A percentile compares a stretch with the other conserved stretches of the same genome.
phyloP scores from a whole-genome alignment of 35 echinoderm and acorn worm species.

The Eucidaris tribuloides region DNA sequence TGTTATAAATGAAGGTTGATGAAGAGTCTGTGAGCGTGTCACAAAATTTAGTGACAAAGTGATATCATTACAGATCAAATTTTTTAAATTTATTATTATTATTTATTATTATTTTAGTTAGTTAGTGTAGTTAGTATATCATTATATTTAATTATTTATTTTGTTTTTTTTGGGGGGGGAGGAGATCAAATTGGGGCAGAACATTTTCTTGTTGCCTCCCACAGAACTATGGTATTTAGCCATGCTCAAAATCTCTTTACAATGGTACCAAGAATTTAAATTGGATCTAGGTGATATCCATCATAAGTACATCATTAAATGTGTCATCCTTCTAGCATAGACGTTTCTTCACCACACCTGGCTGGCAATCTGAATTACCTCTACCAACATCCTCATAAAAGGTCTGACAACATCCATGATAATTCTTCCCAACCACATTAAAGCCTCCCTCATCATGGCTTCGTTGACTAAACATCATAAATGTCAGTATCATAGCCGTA shows the following conservation, averaged over 20 bases:
- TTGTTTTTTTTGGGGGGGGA: no score
- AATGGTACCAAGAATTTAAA: background rate
- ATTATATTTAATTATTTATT: no score
- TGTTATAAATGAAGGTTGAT: no score
- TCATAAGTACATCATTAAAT: background rate
- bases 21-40: no score
- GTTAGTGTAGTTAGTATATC: no score
- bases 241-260: background rate
- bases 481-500: slow-evolving; percentile 56
- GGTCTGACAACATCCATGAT: slow-evolving; percentile 73
- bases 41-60: no score
- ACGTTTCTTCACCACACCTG: slow-evolving; percentile 71
- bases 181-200: no score
- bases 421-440: slow-evolving; percentile 81
- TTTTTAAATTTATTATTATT: no score
- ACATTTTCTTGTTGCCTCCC: no score
- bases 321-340: slow-evolving; percentile 48
- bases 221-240: background rate
- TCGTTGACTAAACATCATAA: slow-evolving; percentile 88
- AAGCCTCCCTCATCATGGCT: slow-evolving; percentile 76
- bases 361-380: slow-evolving; percentile 80
- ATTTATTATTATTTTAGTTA: no score
- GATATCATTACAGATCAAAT: no score
- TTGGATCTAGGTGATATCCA: background rate
- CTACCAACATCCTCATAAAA: slow-evolving; percentile 79